Conservation (phyloP, 2,797 vertebrate genomes). For the Natrix natrix region DNA sequence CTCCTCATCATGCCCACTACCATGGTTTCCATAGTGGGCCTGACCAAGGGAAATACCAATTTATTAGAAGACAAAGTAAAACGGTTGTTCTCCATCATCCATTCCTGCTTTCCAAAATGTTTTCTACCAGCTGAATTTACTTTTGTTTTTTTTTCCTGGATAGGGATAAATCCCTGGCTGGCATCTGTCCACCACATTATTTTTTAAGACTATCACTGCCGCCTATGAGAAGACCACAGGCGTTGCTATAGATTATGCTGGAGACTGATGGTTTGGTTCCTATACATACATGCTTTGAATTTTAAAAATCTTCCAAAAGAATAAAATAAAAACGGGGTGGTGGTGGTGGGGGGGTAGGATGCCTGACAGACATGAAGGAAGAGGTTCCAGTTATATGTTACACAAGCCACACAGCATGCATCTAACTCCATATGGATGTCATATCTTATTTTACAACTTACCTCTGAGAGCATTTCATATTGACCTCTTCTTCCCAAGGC, state of each 20-base stretch:
- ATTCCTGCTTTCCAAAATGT: background rate
- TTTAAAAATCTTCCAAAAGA: background rate
- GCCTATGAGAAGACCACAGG: background rate
- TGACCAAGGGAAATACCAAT: background rate
- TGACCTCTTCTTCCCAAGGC: conserved; percentile 95
- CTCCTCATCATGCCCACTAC: too few relatives aligned
- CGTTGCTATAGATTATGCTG: background rate
- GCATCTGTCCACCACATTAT: background rate
- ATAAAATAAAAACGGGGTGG: background rate
- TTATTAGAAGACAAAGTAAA: background rate
- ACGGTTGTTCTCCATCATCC: background rate
- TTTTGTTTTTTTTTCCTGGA: background rate
- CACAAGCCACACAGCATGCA: background rate
- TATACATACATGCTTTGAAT: background rate
- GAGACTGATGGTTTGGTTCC: background rate
- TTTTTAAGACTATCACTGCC: background rate
- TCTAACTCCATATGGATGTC: background rate
- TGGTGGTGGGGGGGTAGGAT: background rate
- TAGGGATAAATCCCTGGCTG: background rate
- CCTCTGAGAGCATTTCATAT: conserved; percentile 99
- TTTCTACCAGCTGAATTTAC: background rate
- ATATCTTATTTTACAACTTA: conserved; percentile 49
- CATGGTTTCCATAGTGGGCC: background rate
- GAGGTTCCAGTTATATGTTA: background rate
- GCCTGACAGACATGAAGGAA: background rate